Conservation (phyloP, 2,797 vertebrate genomes). For the Chelon auratus region DNA sequence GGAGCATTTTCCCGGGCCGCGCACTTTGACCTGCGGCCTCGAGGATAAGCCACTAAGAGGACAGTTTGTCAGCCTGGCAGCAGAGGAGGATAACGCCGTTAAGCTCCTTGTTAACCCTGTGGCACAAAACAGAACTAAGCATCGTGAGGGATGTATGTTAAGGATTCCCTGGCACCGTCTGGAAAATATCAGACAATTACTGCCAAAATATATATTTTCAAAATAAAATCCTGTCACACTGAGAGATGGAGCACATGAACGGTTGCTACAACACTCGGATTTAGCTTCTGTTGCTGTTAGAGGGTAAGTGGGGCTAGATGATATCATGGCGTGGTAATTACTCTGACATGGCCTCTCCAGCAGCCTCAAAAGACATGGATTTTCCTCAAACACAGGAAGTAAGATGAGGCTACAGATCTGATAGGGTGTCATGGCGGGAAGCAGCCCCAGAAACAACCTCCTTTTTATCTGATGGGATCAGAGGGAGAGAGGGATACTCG, state of each 20-base stretch:
- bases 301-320: conserved; percentile 68
- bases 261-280: conserved; percentile 35
- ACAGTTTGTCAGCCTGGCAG: conserved; percentile 56
- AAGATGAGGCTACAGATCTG: conserved; percentile 61
- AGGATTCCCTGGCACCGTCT: conserved; percentile 27
- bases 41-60: conserved; percentile 61
- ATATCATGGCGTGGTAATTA: conserved; percentile 73
- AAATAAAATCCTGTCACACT: conserved; percentile 42
- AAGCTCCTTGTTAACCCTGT: conserved; percentile 71
- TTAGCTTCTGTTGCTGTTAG: conserved; percentile 49
- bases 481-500: conserved; percentile 59
- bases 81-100: conserved; percentile 70
- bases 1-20: conserved; percentile 21
- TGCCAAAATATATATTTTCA: conserved; percentile 20
- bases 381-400: conserved; percentile 76
- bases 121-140: conserved; percentile 56
- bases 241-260: conserved; percentile 35
- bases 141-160: conserved; percentile 21
- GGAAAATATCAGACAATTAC: conserved; percentile 7
- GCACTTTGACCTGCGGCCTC: conserved; percentile 65
- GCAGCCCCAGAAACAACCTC: conserved; percentile 60
- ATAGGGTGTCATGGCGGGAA: conserved; percentile 59
- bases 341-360: conserved; percentile 67
- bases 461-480: conserved; percentile 75
- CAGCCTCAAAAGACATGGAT: conserved; percentile 57